A percentile compares a stretch with the other conserved stretches of the same genome.
phyloP scores from a whole-genome alignment of 2,797 vertebrate species.

The Poecilia picta region DNA sequence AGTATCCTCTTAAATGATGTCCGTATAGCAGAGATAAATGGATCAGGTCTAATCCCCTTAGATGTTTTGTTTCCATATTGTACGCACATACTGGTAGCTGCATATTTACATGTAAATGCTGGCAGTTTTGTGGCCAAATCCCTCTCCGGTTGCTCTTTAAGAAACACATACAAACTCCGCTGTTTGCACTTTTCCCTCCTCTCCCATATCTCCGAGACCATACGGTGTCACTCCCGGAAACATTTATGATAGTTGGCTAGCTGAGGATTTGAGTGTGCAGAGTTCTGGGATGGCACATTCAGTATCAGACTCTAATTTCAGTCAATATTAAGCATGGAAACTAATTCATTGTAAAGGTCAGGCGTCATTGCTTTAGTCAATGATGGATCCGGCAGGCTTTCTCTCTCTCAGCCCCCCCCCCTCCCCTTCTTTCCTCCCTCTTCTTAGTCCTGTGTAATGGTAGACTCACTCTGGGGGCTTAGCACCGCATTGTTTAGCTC shows the following conservation, averaged over 20 bases:
- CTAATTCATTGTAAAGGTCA: constrained; percentile 94
- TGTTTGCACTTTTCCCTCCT: constrained; percentile 83
- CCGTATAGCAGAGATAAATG: constrained; percentile 78
- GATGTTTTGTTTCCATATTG: constrained; percentile 78
- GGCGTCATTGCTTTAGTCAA: constrained; percentile 93
- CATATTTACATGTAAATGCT: constrained; percentile 78
- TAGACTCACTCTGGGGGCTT: constrained; percentile 95
- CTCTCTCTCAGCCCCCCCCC: constrained; percentile 70
- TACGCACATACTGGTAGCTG: constrained; percentile 70
- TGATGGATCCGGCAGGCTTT: constrained; percentile 88
- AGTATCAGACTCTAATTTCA: constrained; percentile 92
- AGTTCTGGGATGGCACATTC: constrained; percentile 86
- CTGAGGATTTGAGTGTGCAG: constrained; percentile 83
- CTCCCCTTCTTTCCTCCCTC: constrained; percentile 77
- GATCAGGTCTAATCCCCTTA: constrained; percentile 81
- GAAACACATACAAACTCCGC: constrained; percentile 84
- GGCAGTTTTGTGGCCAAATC: constrained; percentile 66
- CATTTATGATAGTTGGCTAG: constrained; percentile 72
- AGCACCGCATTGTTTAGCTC: constrained; percentile 96
- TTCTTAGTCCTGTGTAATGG: constrained; percentile 91
- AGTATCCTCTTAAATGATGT: constrained; percentile 76
- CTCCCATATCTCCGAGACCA: constrained; percentile 69
- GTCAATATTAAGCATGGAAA: constrained; percentile 93
- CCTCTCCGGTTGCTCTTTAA: constrained; percentile 80
- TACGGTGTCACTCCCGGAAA: constrained; percentile 72